Evolutionary conservation across 2,888 invertebrate species (phyloP), one percentile per base, ranked within the genome.

Genomic region (Plusia festucae): DNA sequence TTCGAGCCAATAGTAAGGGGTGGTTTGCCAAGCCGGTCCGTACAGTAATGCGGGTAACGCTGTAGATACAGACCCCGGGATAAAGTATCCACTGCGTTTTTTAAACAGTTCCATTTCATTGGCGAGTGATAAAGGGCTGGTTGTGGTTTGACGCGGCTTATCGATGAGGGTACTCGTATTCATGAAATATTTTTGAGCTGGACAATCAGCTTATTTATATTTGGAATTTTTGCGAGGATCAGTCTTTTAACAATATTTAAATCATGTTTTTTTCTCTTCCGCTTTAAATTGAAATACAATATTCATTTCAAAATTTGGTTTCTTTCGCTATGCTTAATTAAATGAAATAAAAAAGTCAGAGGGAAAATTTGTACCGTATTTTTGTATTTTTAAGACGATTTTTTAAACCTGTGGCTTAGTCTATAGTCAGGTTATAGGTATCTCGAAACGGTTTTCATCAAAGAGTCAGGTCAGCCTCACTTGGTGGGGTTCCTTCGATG

Each of bases 31-130:
- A 86, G 72, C 73, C 55, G 68, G 81, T 74, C 76, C 70, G 73
- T 73, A 82, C 82, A 79, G 82, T 86, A 85, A 87, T 86, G 83
- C 85, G 81, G 82, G 77, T 66, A 70, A 68, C 72, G 69, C 78
- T 73, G 73, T 79, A 82, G 71, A 79, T 73, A 83, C 78, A 73
- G 68, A 78, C 60, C 65, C 57, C 64, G 58, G 74, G 70, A 77
- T 77, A 74, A 74, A 81, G 65, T 76, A 49, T 49, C 46, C 20
- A 73, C 74, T 67, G 60, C 53, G 57, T 76, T 73, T 81, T 70
- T 76, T 67, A 65, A 63, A 60, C 54, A 58, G 53, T 58, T 57
- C 53, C 53, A 49, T 68, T 53, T 66, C 67, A 77, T 68, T 65
- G 61, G 56, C 54, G 32, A 34, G 44, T 46, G 27, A 46, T 44